Evolutionary conservation across 2,888 invertebrate genomes (phyloP).

Genomic region (Rhynchonema sp.): DNA sequence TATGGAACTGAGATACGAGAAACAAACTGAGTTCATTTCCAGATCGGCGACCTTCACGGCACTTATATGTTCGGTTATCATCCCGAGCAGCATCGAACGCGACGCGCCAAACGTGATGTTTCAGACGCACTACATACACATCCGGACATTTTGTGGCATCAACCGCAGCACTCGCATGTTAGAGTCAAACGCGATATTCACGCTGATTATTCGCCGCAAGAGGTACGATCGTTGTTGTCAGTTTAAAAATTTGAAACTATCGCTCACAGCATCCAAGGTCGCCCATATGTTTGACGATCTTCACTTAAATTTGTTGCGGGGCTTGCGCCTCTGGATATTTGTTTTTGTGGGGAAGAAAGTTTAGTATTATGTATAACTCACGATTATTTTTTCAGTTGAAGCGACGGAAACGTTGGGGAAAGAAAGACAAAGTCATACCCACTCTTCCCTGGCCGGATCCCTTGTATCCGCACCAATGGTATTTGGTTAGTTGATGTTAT

Average conservation of each 20-base stretch:
- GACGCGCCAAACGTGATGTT: neutral
- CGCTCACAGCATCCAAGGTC: no score
- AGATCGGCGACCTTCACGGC: neutral
- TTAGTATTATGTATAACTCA: no score
- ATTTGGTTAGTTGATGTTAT: slow-evolving; percentile 21
- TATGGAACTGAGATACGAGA: no score
- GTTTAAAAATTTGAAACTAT: neutral
- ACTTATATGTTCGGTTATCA: neutral
- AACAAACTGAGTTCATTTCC: slow-evolving; percentile 8
- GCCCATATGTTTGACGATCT: no score
- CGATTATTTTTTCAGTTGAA: no score
- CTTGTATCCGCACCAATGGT: slow-evolving; percentile 28
- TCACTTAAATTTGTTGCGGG: no score
- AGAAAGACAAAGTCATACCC: neutral
- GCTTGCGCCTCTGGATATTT: no score
- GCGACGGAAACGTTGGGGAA: neutral
- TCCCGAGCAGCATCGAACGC: neutral
- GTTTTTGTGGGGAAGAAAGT: no score
- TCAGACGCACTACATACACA: neutral
- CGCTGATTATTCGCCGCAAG: neutral
- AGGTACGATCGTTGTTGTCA: neutral
- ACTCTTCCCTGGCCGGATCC: slow-evolving; percentile 25
- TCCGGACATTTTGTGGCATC: neutral
- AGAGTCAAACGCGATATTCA: neutral
- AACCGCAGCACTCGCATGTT: neutral